Percentiles rank a stretch among this genome's conserved stretches.
These are phyloP conservation scores for Phaethornis superciliosus DNA, from an alignment of 2,113 vertebrate genomes.

Conservation along the genomic window DNA sequence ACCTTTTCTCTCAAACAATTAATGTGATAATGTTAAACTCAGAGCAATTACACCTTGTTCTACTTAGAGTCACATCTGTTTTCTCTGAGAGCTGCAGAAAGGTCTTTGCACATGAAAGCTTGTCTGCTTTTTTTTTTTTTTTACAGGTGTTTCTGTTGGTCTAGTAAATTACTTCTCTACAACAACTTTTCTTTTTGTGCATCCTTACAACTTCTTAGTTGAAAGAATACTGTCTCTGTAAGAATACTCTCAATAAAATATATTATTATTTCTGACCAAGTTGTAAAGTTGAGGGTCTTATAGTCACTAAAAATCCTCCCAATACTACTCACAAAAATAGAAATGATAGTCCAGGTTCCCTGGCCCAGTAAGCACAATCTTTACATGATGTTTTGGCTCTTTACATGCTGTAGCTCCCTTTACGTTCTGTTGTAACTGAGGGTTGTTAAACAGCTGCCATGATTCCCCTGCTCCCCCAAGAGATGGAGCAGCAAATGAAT, in stretches of 20 bases:
- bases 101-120: background rate
- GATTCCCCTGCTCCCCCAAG: background rate
- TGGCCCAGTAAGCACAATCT: background rate
- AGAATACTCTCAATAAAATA: background rate
- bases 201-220: background rate
- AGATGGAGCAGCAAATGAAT: constrained; percentile 5
- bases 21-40: background rate
- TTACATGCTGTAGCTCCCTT: background rate
- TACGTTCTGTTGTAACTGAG: background rate
- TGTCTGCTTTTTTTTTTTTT: background rate
- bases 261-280: background rate
- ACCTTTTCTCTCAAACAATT: background rate
- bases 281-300: background rate
- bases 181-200: background rate
- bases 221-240: background rate
- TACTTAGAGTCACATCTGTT: background rate
- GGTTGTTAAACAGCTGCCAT: constrained; percentile 42
- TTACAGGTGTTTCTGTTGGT: background rate
- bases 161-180: background rate
- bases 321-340: background rate
- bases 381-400: background rate
- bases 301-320: background rate
- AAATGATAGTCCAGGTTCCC: background rate
- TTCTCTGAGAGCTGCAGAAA: background rate
- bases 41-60: background rate